Base-by-base conservation (phyloP, 2,888 invertebrate species). In the Eristalinus aeneus region DNA sequence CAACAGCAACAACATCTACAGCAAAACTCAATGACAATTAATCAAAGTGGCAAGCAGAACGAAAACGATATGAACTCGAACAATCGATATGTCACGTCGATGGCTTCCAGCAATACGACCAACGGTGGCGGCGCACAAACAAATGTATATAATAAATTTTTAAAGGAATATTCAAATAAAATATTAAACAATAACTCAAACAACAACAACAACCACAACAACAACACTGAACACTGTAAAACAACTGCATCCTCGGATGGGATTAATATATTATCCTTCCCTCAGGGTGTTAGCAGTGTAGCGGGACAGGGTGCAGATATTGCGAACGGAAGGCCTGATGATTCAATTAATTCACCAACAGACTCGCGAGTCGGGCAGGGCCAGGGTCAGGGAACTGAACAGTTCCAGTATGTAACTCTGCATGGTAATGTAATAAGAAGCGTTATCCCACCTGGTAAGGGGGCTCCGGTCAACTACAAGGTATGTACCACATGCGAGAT, bases 391-490 rank as follows among this genome's bases (percentile, higher is more conserved):
- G 89, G 88, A 60, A 90, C 91, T 79, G 92, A 91, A 80, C 90
- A 91, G 34, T 92, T 93, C 79, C 91, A 91, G 87, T 93, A 92
- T 88, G 91, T 92, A 71, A 93, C 93, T 74, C 88, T 92, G 65
- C 91, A 92, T 80, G 93, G 93, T 87, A 92, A 91, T 88, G 91
- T 93, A 82, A 93, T 93, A 87, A 91, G 91, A 88, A 93, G 93
- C 88, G 93, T 93, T 86, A 90, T 91, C 88, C 91, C 93, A 81
- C 92, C 93, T 83, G 93, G 93, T 90, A 93, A 92, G 90, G 92
- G 93, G 69, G 89, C 89, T 23, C 89, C 89, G 83, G 82, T 89
- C 88, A 91, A 88, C 88, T 92, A 92, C 82, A 91, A 90, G 91
- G 92, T 92, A 91, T 89, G 91, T 90, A 67, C 65, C 46, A 34